Conservation (phyloP, 2,113 vertebrate species). For the Aegypius monachus region DNA sequence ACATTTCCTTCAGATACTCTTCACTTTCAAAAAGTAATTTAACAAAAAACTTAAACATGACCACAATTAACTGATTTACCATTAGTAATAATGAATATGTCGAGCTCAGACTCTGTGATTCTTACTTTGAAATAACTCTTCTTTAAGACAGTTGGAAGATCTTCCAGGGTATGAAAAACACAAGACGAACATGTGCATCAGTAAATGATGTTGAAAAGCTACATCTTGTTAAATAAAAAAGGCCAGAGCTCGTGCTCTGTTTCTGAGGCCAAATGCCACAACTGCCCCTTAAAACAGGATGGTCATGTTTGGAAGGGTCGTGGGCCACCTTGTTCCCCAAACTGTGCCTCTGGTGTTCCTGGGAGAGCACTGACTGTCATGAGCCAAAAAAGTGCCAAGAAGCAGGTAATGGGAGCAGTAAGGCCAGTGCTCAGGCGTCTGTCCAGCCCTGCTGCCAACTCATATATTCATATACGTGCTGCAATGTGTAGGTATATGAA, state of each 20-base stretch:
- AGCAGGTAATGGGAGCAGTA: neutral
- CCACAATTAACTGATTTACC: neutral
- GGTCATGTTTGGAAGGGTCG: neutral
- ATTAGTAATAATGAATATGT: neutral
- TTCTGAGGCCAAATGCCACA: neutral
- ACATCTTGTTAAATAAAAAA: neutral
- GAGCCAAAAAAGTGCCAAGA: fast-evolving
- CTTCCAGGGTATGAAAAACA: neutral
- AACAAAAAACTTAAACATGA: neutral
- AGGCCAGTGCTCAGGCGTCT: neutral
- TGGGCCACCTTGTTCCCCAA: neutral
- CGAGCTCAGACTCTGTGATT: neutral
- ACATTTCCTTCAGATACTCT: neutral
- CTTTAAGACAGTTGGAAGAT: neutral
- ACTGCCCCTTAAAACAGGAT: neutral
- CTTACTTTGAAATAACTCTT: neutral
- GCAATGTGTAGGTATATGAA: neutral
- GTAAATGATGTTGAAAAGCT: neutral
- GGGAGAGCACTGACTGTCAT: neutral
- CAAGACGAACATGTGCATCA: fast-evolving
- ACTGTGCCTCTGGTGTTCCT: neutral
- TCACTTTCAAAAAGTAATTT: neutral
- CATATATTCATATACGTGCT: neutral
- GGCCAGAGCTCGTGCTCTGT: neutral
- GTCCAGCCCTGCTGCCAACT: neutral